Evolutionary conservation across 2,888 invertebrate species (phyloP), one percentile per base, ranked within the genome.

Genomic region (Conistra vaccinii): DNA sequence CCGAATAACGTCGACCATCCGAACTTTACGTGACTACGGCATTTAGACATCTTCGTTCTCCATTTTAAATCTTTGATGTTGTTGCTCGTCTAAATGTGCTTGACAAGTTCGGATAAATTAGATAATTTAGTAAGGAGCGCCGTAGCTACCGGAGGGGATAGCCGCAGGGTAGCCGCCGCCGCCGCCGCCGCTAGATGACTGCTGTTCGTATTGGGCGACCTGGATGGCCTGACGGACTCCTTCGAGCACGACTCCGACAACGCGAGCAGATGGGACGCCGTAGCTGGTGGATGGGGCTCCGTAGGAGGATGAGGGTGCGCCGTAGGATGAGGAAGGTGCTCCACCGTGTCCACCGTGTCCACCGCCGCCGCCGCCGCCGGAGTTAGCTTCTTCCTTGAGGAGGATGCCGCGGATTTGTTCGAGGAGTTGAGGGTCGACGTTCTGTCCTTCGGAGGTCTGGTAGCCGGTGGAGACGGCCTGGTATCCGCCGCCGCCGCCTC

Each of bases 191-290:
- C 91, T 90, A 70, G 88, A 97, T 95, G 93, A 81, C 20, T 69
- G 96, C 95, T 98, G 98, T 88, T 98, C 97, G 97, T 97, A 98
- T 91, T 98, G 98, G 61, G 98, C 98, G 83, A 98, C 98, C 93
- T 98, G 98, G 95, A 98, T 98, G 88, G 98, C 98, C 90, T 98
- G 98, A 90, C 98, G 98, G 90, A 98, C 98, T 83, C 98, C 98
- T 90, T 98, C 98, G 84, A 98, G 97, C 94, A 98, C 98, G 94
- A 98, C 98, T 86, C 98, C 98, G 87, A 98, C 98, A 73, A 98
- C 98, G 88, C 98, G 97, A 85, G 93, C 92, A 62, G 92, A 92
- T 9, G 92, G 92, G 48, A 90, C 92, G 69, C 96, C 89, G 96
- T 96, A 90, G 93, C 95, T 90, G 97, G 97, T 75, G 23, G 95